These are phyloP conservation scores for Tadarida brasiliensis DNA, from an alignment of 2,797 vertebrate species.

Conservation along the genomic window DNA sequence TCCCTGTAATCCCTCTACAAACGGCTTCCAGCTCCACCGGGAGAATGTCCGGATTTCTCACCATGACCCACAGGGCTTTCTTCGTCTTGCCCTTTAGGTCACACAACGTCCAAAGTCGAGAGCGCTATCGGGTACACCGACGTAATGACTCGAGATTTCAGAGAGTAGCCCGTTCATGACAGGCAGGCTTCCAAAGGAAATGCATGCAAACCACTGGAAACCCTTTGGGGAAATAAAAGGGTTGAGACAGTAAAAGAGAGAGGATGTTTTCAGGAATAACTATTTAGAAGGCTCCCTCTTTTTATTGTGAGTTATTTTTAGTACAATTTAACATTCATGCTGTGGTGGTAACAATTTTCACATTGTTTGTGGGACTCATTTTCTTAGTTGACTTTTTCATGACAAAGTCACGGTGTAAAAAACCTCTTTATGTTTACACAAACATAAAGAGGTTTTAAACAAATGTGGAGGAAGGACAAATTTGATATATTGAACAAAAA, in stretches of 20 bases:
- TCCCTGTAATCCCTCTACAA: no score
- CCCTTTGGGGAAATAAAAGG: background rate
- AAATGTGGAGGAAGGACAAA: background rate
- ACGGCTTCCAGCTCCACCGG: no score
- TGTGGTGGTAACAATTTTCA: background rate
- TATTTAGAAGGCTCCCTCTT: background rate
- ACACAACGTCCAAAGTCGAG: background rate
- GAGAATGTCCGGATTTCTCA: background rate
- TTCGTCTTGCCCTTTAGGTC: background rate
- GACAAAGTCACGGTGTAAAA: background rate
- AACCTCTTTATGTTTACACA: no score
- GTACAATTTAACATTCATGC: background rate
- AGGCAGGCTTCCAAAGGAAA: constrained; percentile 3
- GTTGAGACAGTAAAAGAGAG: background rate
- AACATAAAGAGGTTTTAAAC: background rate
- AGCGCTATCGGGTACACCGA: background rate
- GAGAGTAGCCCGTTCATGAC: background rate
- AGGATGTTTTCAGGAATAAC: background rate
- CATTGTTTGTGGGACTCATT: background rate
- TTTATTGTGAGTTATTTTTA: background rate
- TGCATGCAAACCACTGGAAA: background rate
- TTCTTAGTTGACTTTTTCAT: background rate
- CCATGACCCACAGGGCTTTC: background rate
- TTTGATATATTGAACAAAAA: constrained; percentile 35
- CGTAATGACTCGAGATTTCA: background rate